These are phyloP conservation scores for Palythoa heliodiscus DNA, from an alignment of 92 coral and sea anemone genomes.

Conservation along the genomic window DNA sequence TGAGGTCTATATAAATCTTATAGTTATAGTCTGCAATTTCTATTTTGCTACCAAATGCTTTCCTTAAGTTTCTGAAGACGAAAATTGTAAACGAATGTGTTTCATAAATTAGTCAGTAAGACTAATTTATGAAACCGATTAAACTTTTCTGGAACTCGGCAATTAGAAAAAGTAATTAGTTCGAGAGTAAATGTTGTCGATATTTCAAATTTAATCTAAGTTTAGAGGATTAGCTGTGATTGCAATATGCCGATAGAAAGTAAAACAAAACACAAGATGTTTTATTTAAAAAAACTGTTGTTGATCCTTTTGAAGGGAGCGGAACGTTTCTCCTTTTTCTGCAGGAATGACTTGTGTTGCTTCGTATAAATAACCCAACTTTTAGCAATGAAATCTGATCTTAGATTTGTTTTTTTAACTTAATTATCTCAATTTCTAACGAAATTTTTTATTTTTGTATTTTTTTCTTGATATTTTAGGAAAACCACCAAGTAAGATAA, in stretches of 20 bases:
- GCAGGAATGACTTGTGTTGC: not conserved
- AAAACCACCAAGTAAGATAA: not conserved
- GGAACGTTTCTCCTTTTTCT: not conserved
- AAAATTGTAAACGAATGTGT: not conserved
- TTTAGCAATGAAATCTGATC: not conserved
- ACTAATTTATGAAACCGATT: not conserved
- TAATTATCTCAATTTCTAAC: not conserved
- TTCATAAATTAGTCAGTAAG: not conserved
- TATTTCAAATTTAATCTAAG: not conserved
- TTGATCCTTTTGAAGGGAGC: not conserved
- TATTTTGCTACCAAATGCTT: not conserved
- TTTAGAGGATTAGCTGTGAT: not conserved
- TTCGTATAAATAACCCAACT: not conserved
- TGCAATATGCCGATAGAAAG: not conserved
- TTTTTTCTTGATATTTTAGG: not conserved
- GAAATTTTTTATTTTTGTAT: not conserved
- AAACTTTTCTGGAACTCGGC: not conserved
- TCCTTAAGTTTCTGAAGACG: not conserved
- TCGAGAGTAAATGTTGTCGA: not conserved
- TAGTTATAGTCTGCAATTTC: not conserved
- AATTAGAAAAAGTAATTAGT: conserved; percentile 12
- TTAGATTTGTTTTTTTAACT: not conserved
- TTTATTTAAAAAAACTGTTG: not conserved
- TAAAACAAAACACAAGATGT: not conserved
- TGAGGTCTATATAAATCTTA: not conserved